Evolutionary conservation across 2,797 vertebrate species (phyloP).

Genomic region (Lacerta viridis): DNA sequence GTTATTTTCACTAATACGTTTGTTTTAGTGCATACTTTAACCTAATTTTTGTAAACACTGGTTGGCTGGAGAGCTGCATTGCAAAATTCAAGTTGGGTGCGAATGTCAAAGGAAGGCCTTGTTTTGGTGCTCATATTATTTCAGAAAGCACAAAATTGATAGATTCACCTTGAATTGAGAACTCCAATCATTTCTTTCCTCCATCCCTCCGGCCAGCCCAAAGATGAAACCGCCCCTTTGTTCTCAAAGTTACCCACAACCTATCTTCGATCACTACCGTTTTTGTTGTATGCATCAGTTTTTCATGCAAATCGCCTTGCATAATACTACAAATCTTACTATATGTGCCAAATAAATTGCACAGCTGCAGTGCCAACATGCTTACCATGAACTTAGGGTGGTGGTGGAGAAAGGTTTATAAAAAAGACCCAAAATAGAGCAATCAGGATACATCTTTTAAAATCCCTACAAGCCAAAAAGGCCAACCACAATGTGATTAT

Average conservation of each 20-base stretch:
- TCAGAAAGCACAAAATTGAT: too few relatives aligned
- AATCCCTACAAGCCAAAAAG: slow-evolving; percentile 78
- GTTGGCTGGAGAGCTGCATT: too few relatives aligned
- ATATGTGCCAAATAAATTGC: slow-evolving; percentile 37
- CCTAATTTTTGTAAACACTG: too few relatives aligned
- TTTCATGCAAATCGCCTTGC: slow-evolving; percentile 57
- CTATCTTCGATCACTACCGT: slow-evolving; percentile 57
- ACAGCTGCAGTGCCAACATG: slow-evolving; percentile 46
- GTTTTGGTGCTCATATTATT: too few relatives aligned
- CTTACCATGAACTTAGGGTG: slow-evolving; percentile 44
- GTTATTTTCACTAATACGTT: too few relatives aligned
- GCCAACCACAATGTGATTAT: slow-evolving; percentile 79
- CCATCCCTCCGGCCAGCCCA: background rate
- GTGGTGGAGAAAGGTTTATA: background rate
- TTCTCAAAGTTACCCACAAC: slow-evolving; percentile 46
- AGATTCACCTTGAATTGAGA: too few relatives aligned
- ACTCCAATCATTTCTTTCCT: too few relatives aligned
- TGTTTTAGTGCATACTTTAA: too few relatives aligned
- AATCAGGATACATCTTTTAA: slow-evolving; percentile 67
- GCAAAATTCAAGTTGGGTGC: too few relatives aligned
- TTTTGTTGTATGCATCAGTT: slow-evolving; percentile 46
- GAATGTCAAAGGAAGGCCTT: too few relatives aligned
- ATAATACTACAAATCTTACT: slow-evolving; percentile 66
- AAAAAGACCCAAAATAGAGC: slow-evolving; percentile 65
- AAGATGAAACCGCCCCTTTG: slow-evolving; percentile 44